Evolutionary conservation across 2,888 invertebrate genomes (phyloP).

Genomic region (Mystacides longicornis): DNA sequence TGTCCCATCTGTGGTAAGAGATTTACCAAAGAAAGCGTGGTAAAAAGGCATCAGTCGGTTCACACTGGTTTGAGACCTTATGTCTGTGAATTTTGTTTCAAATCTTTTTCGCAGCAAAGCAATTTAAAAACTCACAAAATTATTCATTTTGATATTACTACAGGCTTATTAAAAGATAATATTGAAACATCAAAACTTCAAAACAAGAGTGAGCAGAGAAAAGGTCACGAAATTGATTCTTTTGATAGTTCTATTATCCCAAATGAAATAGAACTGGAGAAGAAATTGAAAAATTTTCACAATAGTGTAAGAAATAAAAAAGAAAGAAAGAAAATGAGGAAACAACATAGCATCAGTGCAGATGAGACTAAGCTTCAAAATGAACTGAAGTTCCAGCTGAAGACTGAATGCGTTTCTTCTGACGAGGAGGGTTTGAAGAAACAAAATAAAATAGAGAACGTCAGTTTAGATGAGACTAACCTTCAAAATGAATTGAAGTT

Average conservation of each 20-base stretch:
- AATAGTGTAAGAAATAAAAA: no score
- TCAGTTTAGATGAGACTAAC: background rate
- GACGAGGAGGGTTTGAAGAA: no score
- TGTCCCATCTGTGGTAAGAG: constrained; percentile 2
- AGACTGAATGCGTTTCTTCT: background rate
- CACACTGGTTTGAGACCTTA: constrained; percentile 3
- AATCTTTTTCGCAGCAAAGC: background rate
- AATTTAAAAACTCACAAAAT: constrained; percentile 3
- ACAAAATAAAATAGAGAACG: no score
- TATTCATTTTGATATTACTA: background rate
- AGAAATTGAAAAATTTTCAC: background rate
- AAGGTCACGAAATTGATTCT: no score
- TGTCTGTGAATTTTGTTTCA: background rate
- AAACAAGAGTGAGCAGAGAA: background rate
- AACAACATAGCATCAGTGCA: background rate
- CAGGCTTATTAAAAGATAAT: background rate
- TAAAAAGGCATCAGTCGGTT: constrained; percentile 3
- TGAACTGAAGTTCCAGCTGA: background rate
- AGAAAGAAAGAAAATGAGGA: no score
- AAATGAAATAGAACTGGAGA: background rate
- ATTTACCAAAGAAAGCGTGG: constrained; percentile 1
- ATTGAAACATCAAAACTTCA: background rate
- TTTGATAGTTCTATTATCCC: background rate
- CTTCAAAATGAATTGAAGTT: background rate
- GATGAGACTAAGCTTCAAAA: background rate